phyloP scores from a whole-genome alignment of 2,113 vertebrate genomes.

The Girardinichthys multiradiatus region DNA sequence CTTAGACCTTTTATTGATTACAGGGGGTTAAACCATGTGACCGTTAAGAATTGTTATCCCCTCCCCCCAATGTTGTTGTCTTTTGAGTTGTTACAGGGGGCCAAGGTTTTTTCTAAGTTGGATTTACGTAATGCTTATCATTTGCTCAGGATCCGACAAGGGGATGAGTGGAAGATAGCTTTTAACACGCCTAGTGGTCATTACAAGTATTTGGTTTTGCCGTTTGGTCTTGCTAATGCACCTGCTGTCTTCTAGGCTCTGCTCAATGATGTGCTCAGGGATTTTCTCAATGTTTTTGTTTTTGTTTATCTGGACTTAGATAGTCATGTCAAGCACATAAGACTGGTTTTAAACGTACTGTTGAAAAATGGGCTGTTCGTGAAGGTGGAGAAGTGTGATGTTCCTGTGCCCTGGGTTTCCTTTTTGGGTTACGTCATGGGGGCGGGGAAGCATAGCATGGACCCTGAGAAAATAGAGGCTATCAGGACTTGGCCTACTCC shows the following conservation, averaged over 20 bases:
- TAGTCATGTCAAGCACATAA: background rate
- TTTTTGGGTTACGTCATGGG: background rate
- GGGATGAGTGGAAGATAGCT: background rate
- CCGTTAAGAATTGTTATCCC: background rate
- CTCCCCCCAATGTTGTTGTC: background rate
- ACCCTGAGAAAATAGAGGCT: background rate
- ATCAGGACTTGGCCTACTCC: background rate
- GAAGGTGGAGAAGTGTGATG: background rate
- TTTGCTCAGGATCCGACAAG: no score
- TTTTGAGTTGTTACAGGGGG: background rate
- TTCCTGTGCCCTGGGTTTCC: background rate
- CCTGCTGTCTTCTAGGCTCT: no score
- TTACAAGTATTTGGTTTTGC: no score
- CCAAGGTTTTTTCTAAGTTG: background rate
- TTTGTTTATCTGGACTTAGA: background rate
- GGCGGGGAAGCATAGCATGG: background rate
- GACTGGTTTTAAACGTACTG: background rate
- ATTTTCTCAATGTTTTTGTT: background rate
- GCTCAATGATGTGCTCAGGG: no score
- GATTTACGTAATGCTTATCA: no score
- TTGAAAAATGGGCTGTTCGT: background rate
- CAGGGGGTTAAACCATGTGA: background rate
- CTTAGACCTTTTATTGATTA: background rate
- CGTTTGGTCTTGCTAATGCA: no score
- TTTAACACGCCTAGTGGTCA: background rate